Evolutionary conservation across 2,113 vertebrate genomes (phyloP).

Genomic region (Sigmodon hispidus): DNA sequence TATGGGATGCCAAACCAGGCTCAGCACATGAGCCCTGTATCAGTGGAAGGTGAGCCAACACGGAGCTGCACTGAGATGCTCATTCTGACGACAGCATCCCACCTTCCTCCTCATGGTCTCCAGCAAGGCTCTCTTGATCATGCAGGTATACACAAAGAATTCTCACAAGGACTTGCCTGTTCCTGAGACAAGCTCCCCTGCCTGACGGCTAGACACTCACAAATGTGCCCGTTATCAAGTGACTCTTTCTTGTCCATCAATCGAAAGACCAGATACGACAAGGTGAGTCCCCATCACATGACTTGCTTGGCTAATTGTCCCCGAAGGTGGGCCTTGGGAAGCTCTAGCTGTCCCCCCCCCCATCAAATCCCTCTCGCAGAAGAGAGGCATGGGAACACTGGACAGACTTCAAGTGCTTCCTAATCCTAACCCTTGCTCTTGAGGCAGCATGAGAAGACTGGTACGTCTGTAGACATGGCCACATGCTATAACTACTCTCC

Average conservation of each 20-base stretch:
- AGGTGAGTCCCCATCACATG: neutral
- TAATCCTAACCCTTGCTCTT: fast-evolving
- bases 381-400: neutral
- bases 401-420: fast-evolving
- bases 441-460: neutral
- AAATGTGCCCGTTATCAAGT: neutral
- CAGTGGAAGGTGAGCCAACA: neutral
- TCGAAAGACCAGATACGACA: fast-evolving
- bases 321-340: neutral
- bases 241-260: neutral
- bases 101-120: neutral
- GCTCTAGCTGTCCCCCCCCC: neutral
- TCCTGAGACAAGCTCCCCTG: neutral
- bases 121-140: neutral
- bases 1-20: too few species aligned
- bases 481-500: neutral
- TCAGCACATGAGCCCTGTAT: fast-evolving
- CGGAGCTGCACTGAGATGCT: neutral
- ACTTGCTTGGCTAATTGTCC: neutral
- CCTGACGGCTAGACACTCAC: neutral
- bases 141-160: neutral
- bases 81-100: neutral
- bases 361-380: neutral
- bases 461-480: neutral
- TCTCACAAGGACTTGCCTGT: neutral